These are phyloP conservation scores for Lordiphosa clarofinis DNA, from an alignment of 1,140 invertebrate species.

Conservation along the genomic window DNA sequence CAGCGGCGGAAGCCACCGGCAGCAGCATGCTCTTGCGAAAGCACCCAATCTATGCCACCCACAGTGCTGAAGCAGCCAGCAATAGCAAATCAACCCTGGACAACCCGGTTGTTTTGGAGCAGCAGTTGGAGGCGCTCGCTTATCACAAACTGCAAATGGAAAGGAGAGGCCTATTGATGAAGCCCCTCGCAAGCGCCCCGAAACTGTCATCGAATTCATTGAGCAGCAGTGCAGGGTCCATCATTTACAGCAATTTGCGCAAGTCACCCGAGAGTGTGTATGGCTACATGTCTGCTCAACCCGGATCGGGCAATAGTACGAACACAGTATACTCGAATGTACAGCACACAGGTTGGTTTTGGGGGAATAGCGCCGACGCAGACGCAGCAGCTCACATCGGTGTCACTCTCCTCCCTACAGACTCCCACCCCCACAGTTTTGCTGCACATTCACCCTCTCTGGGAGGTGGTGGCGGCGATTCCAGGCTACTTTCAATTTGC, in stretches of 20 bases:
- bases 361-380: no score
- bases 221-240: constrained; percentile 13
- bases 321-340: constrained; percentile 20
- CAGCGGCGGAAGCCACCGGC: not conserved
- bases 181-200: constrained; percentile 14
- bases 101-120: constrained; percentile 68
- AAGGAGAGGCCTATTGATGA: constrained; percentile 50
- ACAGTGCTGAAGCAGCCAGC: constrained; percentile 15
- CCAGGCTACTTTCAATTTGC: constrained; percentile 35
- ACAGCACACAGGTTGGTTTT: constrained; percentile 7
- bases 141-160: constrained; percentile 77
- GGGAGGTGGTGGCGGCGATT: not conserved
- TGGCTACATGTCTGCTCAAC: not conserved
- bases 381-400: no score
- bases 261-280: not conserved
- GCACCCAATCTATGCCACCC: constrained; percentile 3
- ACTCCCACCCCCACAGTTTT: no score
- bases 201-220: constrained; percentile 39
- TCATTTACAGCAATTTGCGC: constrained; percentile 30
- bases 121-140: constrained; percentile 70
- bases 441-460: no score
- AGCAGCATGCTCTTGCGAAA: constrained; percentile 28
- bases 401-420: no score
- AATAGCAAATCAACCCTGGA: constrained; percentile 57
- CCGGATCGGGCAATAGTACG: not conserved